Evolutionary conservation across 2,888 invertebrate species (phyloP).

Genomic region (Drosophila pseudotakahashii): DNA sequence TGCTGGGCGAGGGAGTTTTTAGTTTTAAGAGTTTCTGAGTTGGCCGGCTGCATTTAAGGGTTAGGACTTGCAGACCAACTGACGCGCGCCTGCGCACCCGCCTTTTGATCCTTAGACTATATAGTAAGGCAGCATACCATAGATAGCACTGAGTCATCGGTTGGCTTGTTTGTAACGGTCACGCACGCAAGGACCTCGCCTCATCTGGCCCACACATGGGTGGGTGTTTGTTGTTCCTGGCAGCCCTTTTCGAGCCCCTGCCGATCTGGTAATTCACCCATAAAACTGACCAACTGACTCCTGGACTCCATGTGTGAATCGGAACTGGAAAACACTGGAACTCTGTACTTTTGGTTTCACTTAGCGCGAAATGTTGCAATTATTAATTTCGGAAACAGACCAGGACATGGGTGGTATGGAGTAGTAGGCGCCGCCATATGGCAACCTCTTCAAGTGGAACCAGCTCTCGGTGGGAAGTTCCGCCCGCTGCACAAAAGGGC

Average conservation of each 20-base stretch:
- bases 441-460: conserved; percentile 47
- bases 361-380: conserved; percentile 69
- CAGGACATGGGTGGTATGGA: conserved; percentile 5
- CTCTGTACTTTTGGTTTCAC: conserved; percentile 37
- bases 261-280: conserved; percentile 38
- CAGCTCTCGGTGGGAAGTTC: conserved; percentile 45
- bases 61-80: conserved; percentile 69
- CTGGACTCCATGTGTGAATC: conserved; percentile 55
- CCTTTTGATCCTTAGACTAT: conserved; percentile 13
- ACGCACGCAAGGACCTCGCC: conserved; percentile 60
- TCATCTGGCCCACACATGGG: conserved; percentile 66
- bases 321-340: not conserved
- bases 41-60: conserved; percentile 66
- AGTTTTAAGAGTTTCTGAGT: not conserved
- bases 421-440: conserved; percentile 50
- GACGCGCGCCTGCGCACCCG: conserved; percentile 58
- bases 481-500: conserved; percentile 34
- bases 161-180: conserved; percentile 66
- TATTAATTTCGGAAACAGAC: conserved; percentile 69
- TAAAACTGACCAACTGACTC: conserved; percentile 66
- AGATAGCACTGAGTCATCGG: conserved; percentile 66
- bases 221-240: conserved; percentile 13
- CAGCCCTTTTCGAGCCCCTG: conserved; percentile 42
- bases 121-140: not conserved
- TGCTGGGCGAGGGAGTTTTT: conserved; percentile 24